These are phyloP conservation scores for Macrobrachium nipponense DNA, from an alignment of 1,140 invertebrate species.

Conservation along the genomic window DNA sequence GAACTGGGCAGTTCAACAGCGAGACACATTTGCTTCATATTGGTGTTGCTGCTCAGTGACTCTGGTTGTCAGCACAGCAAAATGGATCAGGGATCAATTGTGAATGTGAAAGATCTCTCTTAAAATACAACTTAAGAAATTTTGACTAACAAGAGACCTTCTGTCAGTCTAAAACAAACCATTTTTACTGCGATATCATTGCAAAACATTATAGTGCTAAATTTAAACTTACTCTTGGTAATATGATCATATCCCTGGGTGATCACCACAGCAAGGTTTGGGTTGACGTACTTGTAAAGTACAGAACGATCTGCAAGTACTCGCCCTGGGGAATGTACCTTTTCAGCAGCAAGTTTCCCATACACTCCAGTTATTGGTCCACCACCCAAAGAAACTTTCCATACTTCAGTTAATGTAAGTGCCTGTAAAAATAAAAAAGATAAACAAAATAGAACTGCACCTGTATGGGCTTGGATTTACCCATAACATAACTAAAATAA, in stretches of 20 bases:
- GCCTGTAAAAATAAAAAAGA: slow-evolving; percentile 6
- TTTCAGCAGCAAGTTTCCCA: slow-evolving; percentile 81
- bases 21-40: too few species aligned
- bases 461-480: not conserved
- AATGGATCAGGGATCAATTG: too few species aligned
- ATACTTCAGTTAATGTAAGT: slow-evolving; percentile 47
- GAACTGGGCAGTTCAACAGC: too few species aligned
- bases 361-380: slow-evolving; percentile 79
- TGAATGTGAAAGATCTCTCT: too few species aligned
- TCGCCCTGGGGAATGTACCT: slow-evolving; percentile 94
- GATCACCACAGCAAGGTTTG: slow-evolving; percentile 91
- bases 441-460: not conserved
- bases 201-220: not conserved
- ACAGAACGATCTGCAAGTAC: slow-evolving; percentile 95
- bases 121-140: too few species aligned
- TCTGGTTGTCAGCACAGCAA: too few species aligned
- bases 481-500: not conserved
- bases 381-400: slow-evolving; percentile 65
- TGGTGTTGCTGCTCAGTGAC: too few species aligned
- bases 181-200: too few species aligned
- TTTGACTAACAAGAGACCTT: too few species aligned
- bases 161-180: too few species aligned
- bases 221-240: slow-evolving; percentile 75
- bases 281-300: slow-evolving; percentile 98
- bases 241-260: slow-evolving; percentile 79